A percentile compares a stretch with the other conserved stretches of the same genome.
Evolutionary conservation across 2,888 invertebrate species (phyloP).

Genomic region (Agrotis clavis): DNA sequence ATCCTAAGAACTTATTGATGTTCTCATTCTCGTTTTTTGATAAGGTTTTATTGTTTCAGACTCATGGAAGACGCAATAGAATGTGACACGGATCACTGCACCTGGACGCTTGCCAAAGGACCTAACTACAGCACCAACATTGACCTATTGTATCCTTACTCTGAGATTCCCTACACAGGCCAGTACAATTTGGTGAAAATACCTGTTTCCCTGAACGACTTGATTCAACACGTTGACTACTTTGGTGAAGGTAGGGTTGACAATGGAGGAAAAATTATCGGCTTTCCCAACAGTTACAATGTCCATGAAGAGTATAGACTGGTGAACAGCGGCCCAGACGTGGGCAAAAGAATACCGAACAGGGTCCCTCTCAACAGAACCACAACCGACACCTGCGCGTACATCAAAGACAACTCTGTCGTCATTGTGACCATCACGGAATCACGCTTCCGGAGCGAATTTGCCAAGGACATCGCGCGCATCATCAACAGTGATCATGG

Average conservation of each 20-base stretch:
- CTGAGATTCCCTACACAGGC: constrained; percentile 71
- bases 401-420: no score
- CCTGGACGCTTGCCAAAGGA: constrained; percentile 37
- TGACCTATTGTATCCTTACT: constrained; percentile 70
- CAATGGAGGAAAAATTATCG: constrained; percentile 41
- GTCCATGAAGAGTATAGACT: constrained; percentile 70
- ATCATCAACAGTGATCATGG: constrained; percentile 67
- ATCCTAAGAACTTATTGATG: no score
- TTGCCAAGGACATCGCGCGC: constrained; percentile 70
- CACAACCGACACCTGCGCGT: constrained; percentile 31
- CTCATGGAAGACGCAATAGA: no score
- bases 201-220: constrained; percentile 48
- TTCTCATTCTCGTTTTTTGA: no score
- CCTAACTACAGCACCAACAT: constrained; percentile 69
- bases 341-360: constrained; percentile 56
- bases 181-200: constrained; percentile 69
- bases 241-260: constrained; percentile 71
- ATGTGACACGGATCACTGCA: neutral
- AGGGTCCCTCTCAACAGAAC: constrained; percentile 33
- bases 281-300: constrained; percentile 68
- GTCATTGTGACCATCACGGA: constrained; percentile 53
- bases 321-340: constrained; percentile 70
- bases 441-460: constrained; percentile 67
- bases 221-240: constrained; percentile 71
- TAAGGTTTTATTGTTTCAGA: no score